phyloP scores from a whole-genome alignment of 2,888 invertebrate genomes.

The Melanostoma scalare region DNA sequence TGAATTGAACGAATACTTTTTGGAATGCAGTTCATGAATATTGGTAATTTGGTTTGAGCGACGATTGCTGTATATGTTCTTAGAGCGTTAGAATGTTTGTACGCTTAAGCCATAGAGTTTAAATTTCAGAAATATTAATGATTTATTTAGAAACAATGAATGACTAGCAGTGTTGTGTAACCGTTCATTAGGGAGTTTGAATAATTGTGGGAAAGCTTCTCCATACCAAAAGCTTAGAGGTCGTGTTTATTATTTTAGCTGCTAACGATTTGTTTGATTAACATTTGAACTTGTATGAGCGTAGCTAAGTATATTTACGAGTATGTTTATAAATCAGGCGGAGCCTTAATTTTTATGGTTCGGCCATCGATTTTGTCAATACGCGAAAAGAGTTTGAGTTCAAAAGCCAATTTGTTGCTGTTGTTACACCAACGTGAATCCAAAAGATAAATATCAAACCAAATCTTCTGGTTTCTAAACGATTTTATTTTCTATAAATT shows the following conservation, averaged over 20 bases:
- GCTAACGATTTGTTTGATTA: conserved; percentile 47
- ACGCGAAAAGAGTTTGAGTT: no score
- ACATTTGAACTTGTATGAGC: conserved; percentile 22
- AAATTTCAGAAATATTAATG: conserved; percentile 43
- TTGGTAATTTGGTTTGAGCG: conserved; percentile 8
- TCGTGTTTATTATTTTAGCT: conserved; percentile 23
- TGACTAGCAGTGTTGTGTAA: conserved; percentile 31
- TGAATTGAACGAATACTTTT: conserved; percentile 44
- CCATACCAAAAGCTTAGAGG: neutral
- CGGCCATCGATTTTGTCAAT: no score
- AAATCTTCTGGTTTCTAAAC: no score
- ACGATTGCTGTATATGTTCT: neutral
- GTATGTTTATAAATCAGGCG: no score
- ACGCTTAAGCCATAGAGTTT: neutral
- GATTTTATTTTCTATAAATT: no score
- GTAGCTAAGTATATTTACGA: no score
- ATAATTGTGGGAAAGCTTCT: conserved; percentile 36
- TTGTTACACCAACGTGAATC: no score
- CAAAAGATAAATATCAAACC: no score
- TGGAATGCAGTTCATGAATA: conserved; percentile 50
- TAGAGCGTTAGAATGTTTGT: no score
- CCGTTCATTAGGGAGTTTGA: conserved; percentile 52
- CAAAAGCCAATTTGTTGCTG: no score
- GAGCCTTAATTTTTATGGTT: no score
- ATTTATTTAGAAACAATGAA: conserved; percentile 34